phyloP scores from a whole-genome alignment of 2,113 vertebrate genomes.

The Ibidorhyncha struthersii region DNA sequence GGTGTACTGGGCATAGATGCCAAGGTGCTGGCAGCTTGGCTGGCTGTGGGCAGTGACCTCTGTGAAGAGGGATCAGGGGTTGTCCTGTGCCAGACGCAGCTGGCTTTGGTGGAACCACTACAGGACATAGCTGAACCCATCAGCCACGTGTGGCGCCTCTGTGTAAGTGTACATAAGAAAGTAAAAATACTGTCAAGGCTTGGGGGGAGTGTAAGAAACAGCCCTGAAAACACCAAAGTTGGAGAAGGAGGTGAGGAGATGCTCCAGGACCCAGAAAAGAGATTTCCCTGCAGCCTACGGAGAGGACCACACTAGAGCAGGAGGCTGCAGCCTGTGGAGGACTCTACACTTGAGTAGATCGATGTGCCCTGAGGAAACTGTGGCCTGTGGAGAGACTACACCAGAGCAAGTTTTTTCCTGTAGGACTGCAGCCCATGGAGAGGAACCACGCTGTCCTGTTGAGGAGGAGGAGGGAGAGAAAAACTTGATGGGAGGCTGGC shows the following conservation, averaged over 20 bases:
- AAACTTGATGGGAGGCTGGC: not conserved
- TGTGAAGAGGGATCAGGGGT: not conserved
- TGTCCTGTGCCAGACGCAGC: not conserved
- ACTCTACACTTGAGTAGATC: not conserved
- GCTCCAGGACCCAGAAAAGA: not conserved
- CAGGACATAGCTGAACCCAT: not conserved
- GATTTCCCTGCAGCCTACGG: not conserved
- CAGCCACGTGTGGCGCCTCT: not conserved
- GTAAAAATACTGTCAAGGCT: not conserved
- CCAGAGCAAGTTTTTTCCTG: not conserved
- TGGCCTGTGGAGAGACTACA: not conserved
- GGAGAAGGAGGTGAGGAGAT: not conserved
- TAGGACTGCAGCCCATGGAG: not conserved
- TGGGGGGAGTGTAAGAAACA: not conserved
- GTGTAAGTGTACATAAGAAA: not conserved
- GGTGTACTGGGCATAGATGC: not conserved
- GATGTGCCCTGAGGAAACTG: accelerated
- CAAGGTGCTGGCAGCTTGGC: not conserved
- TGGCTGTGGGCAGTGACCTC: not conserved
- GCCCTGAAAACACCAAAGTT: not conserved
- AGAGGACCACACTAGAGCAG: not conserved
- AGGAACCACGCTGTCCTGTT: accelerated
- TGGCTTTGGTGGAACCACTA: not conserved
- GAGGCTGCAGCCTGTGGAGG: not conserved
- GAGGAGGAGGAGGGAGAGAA: not conserved